Conservation (phyloP, 2,113 vertebrate species). For the Anser cygnoides region DNA sequence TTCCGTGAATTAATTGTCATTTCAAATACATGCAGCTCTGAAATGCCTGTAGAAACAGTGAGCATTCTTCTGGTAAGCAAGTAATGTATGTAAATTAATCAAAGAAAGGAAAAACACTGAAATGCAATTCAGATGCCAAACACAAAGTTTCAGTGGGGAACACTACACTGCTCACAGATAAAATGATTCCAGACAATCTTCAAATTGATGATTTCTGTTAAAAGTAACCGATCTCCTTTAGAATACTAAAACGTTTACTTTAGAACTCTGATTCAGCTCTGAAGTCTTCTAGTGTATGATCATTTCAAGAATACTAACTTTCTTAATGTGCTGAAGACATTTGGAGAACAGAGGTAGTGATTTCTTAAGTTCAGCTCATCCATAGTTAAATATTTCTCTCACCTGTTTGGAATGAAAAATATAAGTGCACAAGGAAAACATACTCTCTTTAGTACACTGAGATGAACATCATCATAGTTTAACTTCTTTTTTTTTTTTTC, state of each 20-base stretch:
- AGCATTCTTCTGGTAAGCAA: neutral
- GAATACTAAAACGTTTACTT: neutral
- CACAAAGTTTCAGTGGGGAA: neutral
- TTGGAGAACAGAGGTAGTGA: neutral
- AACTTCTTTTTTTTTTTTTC: neutral
- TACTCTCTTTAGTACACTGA: neutral
- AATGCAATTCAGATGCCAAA: neutral
- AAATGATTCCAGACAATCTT: neutral
- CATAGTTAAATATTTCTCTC: neutral
- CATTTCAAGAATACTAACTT: neutral
- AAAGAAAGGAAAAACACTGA: neutral
- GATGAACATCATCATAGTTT: neutral
- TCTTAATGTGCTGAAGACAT: neutral
- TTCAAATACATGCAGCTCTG: neutral
- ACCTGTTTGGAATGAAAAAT: neutral
- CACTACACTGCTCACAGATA: neutral
- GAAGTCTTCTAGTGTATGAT: neutral
- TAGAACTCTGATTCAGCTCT: neutral
- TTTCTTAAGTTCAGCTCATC: neutral
- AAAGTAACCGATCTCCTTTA: neutral
- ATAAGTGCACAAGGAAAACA: neutral
- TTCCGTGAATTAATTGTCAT: neutral
- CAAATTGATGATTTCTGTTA: neutral
- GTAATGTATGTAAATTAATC: neutral
- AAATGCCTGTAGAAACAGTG: neutral